Percentiles rank a stretch among this genome's conserved stretches.
phyloP scores from a whole-genome alignment of 2,113 vertebrate species.

The Eulacestoma nigropectus region DNA sequence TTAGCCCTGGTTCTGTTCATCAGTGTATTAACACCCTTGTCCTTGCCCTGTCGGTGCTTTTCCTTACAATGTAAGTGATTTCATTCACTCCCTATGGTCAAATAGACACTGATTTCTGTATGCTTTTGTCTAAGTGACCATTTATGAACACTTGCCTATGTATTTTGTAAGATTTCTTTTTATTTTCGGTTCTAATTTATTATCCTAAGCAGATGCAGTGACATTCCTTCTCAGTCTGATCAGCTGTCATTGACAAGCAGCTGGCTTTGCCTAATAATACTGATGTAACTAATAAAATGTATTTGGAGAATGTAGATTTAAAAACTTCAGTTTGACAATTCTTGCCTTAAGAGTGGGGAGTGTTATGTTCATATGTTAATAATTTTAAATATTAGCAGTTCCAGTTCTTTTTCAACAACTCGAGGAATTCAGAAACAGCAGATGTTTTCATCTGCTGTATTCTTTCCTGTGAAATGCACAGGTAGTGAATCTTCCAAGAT shows the following conservation, averaged over 20 bases:
- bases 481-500: neutral
- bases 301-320: neutral
- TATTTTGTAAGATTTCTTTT: neutral
- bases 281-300: neutral
- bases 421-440: neutral
- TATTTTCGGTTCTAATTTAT: neutral
- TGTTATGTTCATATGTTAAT: neutral
- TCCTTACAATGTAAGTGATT: neutral
- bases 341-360: neutral
- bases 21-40: neutral
- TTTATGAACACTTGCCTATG: neutral
- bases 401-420: neutral
- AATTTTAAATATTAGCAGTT: neutral
- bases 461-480: neutral
- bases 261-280: neutral
- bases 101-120: neutral
- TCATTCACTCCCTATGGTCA: neutral
- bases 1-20: neutral
- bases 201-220: neutral
- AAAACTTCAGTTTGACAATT: neutral
- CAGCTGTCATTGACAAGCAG: neutral
- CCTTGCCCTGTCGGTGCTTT: neutral
- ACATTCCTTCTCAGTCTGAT: neutral
- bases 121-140: neutral
- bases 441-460: neutral